Conservation (phyloP, 1,140 invertebrate genomes). For the Leptinotarsa defecta region DNA sequence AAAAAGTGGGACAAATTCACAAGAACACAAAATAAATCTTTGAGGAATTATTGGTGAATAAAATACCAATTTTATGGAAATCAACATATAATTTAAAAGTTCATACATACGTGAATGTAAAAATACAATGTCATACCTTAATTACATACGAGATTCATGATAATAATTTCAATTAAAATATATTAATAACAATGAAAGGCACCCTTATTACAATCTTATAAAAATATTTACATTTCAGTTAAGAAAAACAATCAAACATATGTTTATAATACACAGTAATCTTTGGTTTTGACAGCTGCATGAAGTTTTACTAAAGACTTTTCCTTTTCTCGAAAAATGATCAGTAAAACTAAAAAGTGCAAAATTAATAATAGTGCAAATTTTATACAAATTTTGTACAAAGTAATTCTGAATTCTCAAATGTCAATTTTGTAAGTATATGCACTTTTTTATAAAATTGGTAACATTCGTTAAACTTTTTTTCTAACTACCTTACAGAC, state of each 20-base stretch:
- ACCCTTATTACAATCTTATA: slow-evolving; percentile 23
- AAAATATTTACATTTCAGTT: slow-evolving; percentile 25
- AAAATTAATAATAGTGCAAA: slow-evolving; percentile 35
- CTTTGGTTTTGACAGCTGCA: slow-evolving; percentile 54
- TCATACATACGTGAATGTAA: slow-evolving; percentile 20
- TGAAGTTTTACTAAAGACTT: slow-evolving; percentile 52
- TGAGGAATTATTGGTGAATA: background rate
- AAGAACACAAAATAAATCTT: too few relatives aligned
- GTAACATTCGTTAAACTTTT: slow-evolving; percentile 9
- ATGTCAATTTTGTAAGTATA: slow-evolving; percentile 3
- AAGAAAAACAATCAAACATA: background rate
- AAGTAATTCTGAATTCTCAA: slow-evolving; percentile 25
- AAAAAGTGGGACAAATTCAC: too few relatives aligned
- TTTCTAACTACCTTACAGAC: slow-evolving; percentile 34
- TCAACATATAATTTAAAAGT: slow-evolving; percentile 31
- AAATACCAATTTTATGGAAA: slow-evolving; percentile 19
- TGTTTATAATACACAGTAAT: slow-evolving; percentile 34
- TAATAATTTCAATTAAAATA: slow-evolving; percentile 15
- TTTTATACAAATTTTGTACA: slow-evolving; percentile 32
- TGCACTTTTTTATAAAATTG: background rate
- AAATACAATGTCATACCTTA: slow-evolving; percentile 23
- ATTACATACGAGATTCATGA: slow-evolving; percentile 15
- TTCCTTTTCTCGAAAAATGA: slow-evolving; percentile 32
- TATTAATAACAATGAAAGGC: slow-evolving; percentile 29
- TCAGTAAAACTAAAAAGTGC: slow-evolving; percentile 50